Conservation (phyloP, 2,113 vertebrate species). For the Neogale vison region DNA sequence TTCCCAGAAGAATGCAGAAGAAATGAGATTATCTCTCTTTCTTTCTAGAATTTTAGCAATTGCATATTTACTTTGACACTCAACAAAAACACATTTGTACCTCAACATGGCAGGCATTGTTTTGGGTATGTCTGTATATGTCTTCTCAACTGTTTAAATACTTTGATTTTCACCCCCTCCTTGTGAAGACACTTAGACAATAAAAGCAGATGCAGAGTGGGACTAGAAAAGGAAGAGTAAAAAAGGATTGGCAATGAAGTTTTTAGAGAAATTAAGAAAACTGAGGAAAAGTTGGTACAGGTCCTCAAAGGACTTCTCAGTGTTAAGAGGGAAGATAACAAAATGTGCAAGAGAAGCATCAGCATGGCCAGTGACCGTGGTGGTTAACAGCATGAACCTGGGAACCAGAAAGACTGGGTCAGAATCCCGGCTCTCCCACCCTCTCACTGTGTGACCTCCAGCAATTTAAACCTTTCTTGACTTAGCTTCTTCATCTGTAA, state of each 20-base stretch:
- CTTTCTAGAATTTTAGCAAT: slow-evolving; percentile 39
- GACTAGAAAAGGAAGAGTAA: not conserved
- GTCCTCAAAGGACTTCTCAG: not conserved
- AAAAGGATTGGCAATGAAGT: not conserved
- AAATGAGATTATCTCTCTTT: not conserved
- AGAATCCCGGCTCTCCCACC: not conserved
- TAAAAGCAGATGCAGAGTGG: not conserved
- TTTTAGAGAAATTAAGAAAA: slow-evolving; percentile 8
- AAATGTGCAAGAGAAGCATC: not conserved
- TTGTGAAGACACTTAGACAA: not conserved
- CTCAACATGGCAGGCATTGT: not conserved
- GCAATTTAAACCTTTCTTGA: not conserved
- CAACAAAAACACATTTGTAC: not conserved
- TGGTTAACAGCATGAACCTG: not conserved
- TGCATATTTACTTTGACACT: not conserved
- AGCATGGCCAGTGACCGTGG: not conserved
- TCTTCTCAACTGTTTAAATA: not conserved
- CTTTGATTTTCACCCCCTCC: not conserved
- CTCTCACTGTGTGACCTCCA: not conserved
- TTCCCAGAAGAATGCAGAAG: slow-evolving; percentile 12
- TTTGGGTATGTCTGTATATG: not conserved
- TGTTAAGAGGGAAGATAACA: not conserved
- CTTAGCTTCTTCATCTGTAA: slow-evolving; percentile 10
- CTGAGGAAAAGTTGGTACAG: not conserved
- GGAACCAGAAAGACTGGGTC: not conserved